Percentiles rank a stretch among this genome's conserved stretches.
These are phyloP conservation scores for Stegodyphus dumicola DNA, from an alignment of 1,140 invertebrate genomes.

Conservation along the genomic window DNA sequence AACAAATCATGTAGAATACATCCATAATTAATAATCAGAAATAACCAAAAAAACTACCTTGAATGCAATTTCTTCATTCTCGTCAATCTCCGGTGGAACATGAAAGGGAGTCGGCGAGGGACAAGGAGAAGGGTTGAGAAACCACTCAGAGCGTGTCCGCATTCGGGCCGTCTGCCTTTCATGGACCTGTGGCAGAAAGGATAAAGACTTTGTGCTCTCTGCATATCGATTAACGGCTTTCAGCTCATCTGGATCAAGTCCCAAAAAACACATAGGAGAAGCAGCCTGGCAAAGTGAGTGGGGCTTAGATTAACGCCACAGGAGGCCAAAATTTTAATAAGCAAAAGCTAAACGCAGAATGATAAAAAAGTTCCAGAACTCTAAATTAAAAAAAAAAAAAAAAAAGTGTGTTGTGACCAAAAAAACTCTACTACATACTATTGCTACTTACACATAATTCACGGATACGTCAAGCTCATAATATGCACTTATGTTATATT, in stretches of 20 bases:
- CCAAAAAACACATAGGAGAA: slow-evolving; percentile 54
- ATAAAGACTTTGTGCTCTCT: slow-evolving; percentile 91
- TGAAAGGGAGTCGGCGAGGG: slow-evolving; percentile 56
- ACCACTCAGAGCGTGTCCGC: slow-evolving; percentile 94
- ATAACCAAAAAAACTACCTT: slow-evolving; percentile 21
- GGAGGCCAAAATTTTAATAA: neutral
- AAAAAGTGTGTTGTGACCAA: no score
- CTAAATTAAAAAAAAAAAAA: neutral
- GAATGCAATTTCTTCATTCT: slow-evolving; percentile 56
- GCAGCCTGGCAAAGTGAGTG: slow-evolving; percentile 34
- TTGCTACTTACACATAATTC: no score
- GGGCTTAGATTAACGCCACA: neutral
- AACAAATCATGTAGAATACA: no score
- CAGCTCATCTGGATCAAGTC: slow-evolving; percentile 84
- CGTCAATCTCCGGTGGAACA: slow-evolving; percentile 48
- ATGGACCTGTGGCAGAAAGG: slow-evolving; percentile 91
- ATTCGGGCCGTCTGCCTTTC: slow-evolving; percentile 92
- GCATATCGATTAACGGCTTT: slow-evolving; percentile 87
- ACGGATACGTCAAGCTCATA: no score
- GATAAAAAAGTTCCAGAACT: neutral
- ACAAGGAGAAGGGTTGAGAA: slow-evolving; percentile 72
- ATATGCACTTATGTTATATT: no score
- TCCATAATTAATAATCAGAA: neutral
- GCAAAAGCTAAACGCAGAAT: neutral
- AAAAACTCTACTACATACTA: no score